Conservation (phyloP, 2,797 vertebrate genomes). For the Mallotus villosus region DNA sequence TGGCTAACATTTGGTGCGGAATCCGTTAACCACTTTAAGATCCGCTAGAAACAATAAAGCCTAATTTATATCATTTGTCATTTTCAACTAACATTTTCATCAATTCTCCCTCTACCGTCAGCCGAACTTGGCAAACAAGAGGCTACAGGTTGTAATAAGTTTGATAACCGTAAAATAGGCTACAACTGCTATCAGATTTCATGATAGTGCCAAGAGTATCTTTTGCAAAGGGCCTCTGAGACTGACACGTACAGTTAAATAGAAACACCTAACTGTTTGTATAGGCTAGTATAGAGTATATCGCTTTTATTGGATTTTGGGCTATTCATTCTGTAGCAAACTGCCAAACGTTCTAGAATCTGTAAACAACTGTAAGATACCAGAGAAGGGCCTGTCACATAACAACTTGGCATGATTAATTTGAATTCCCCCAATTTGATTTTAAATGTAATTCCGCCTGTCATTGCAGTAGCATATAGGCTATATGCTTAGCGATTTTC, state of each 20-base stretch:
- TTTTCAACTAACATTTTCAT: slow-evolving; percentile 1
- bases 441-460: slow-evolving; percentile 49
- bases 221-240: not conserved
- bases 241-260: not conserved
- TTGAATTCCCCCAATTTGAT: slow-evolving; percentile 39
- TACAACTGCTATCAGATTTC: slow-evolving; percentile 20
- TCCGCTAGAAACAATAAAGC: not conserved
- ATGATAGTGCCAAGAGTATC: not conserved
- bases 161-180: slow-evolving; percentile 30
- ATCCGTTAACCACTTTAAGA: not conserved
- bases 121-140: slow-evolving; percentile 8
- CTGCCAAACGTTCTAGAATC: slow-evolving; percentile 20
- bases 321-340: slow-evolving; percentile 17
- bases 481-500: slow-evolving; percentile 32
- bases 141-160: slow-evolving; percentile 30
- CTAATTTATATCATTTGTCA: not conserved
- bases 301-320: slow-evolving; percentile 11
- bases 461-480: slow-evolving; percentile 39
- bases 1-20: not conserved
- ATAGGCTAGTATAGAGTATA: not conserved
- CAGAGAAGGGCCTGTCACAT: slow-evolving; percentile 25
- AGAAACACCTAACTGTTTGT: too few species aligned
- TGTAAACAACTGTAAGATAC: slow-evolving; percentile 24
- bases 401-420: slow-evolving; percentile 24
- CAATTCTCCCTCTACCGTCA: not conserved